phyloP scores from a whole-genome alignment of 2,113 vertebrate genomes.

The Halichoeres trimaculatus region DNA sequence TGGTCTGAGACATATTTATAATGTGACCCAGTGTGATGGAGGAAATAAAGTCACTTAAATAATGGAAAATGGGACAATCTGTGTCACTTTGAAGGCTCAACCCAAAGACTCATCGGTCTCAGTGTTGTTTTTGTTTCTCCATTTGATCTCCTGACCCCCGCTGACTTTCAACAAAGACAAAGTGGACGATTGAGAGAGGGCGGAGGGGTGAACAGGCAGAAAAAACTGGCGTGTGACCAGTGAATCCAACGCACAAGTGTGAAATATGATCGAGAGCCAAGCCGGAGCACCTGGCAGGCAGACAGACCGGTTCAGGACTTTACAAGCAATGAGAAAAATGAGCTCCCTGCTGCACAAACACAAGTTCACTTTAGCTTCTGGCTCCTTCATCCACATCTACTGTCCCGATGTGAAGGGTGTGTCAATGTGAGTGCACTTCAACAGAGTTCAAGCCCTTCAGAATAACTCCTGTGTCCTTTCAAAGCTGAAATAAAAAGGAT shows the following conservation, averaged over 20 bases:
- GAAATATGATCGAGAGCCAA: constrained; percentile 68
- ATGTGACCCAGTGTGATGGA: too few species aligned
- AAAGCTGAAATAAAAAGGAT: not conserved
- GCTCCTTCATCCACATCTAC: constrained; percentile 9
- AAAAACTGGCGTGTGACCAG: constrained; percentile 48
- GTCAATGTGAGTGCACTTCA: not conserved
- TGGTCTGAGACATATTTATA: too few species aligned
- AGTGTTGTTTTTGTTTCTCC: not conserved
- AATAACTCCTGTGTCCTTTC: not conserved
- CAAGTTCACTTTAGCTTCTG: constrained; percentile 32
- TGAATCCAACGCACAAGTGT: constrained; percentile 52
- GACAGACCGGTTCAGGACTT: constrained; percentile 59
- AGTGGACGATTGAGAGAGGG: constrained; percentile 26
- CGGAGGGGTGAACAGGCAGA: constrained; percentile 33
- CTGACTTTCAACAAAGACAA: constrained; percentile 28
- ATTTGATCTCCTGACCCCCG: not conserved
- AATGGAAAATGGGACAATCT: too few species aligned
- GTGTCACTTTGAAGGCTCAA: not conserved
- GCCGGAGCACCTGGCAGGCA: constrained; percentile 53
- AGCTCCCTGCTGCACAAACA: constrained; percentile 48
- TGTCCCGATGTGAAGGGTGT: constrained; percentile 12
- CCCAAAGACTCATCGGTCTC: not conserved
- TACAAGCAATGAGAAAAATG: constrained; percentile 67
- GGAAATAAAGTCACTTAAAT: too few species aligned
- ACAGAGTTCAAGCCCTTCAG: not conserved